Conservation (phyloP, 2,113 vertebrate species). For the Sturnira hondurensis region DNA sequence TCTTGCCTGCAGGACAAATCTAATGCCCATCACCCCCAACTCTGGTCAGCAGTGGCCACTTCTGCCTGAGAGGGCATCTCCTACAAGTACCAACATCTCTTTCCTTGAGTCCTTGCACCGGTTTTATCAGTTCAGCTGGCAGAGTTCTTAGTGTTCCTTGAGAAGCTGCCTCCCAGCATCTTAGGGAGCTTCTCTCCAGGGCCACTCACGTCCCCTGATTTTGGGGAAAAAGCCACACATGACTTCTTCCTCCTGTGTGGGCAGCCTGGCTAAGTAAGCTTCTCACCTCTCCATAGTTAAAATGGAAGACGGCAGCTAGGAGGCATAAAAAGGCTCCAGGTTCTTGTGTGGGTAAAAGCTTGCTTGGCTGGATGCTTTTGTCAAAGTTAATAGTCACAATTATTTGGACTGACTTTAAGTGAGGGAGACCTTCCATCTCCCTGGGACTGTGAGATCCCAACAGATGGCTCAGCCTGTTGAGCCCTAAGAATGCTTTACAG, state of each 20-base stretch:
- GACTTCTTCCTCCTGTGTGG: neutral
- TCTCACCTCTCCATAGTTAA: neutral
- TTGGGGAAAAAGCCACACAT: neutral
- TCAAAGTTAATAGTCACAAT: neutral
- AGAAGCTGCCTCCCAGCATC: neutral
- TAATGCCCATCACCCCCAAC: neutral
- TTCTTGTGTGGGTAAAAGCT: neutral
- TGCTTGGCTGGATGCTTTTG: neutral
- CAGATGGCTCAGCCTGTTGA: neutral
- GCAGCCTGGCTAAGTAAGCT: no score
- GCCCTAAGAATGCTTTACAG: neutral
- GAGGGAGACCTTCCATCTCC: neutral
- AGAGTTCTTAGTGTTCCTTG: neutral
- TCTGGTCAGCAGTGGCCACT: neutral
- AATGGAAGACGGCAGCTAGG: neutral
- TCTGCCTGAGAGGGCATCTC: neutral
- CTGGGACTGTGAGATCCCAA: conserved; percentile 26
- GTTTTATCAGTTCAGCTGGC: neutral
- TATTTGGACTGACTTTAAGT: neutral
- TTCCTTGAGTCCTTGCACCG: neutral
- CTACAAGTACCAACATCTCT: neutral
- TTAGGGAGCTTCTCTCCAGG: neutral
- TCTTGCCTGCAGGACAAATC: neutral
- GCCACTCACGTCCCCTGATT: neutral
- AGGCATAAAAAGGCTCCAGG: neutral